A percentile compares a stretch with the other conserved stretches of the same genome.
Evolutionary conservation across 2,113 vertebrate genomes (phyloP).

Genomic region (Aegypius monachus): DNA sequence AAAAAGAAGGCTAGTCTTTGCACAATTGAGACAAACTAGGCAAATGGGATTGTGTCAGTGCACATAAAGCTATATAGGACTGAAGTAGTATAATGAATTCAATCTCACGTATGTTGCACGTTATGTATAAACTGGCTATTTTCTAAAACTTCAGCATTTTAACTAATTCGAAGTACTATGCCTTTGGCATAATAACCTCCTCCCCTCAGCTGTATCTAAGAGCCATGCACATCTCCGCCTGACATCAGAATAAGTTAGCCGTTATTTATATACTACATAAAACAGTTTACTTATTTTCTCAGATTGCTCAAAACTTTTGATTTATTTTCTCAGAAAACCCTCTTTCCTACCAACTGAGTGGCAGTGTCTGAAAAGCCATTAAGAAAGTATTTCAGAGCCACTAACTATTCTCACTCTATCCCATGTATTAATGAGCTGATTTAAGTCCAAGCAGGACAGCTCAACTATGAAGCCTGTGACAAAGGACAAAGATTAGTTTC

Average conservation of each 20-base stretch:
- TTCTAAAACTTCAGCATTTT: background rate
- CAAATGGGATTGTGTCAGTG: background rate
- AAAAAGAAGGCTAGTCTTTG: background rate
- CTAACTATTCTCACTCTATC: background rate
- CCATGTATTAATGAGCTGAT: background rate
- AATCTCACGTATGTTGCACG: rapidly evolving
- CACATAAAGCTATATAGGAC: background rate
- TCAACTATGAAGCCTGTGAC: background rate
- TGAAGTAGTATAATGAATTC: background rate
- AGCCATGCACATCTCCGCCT: background rate
- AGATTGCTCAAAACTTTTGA: background rate
- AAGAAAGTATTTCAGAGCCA: background rate
- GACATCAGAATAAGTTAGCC: background rate
- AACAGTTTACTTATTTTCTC: background rate
- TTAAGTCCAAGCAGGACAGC: background rate
- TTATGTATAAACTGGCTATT: background rate
- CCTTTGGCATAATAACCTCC: background rate
- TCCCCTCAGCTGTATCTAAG: background rate
- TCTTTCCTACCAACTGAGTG: background rate
- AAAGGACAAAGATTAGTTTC: background rate
- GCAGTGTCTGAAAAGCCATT: background rate
- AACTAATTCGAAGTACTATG: background rate
- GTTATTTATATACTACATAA: background rate
- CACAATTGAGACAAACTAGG: background rate
- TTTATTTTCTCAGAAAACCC: background rate